These are phyloP conservation scores for Sebastes variabilis DNA, from an alignment of 2,797 vertebrate genomes.

Conservation along the genomic window DNA sequence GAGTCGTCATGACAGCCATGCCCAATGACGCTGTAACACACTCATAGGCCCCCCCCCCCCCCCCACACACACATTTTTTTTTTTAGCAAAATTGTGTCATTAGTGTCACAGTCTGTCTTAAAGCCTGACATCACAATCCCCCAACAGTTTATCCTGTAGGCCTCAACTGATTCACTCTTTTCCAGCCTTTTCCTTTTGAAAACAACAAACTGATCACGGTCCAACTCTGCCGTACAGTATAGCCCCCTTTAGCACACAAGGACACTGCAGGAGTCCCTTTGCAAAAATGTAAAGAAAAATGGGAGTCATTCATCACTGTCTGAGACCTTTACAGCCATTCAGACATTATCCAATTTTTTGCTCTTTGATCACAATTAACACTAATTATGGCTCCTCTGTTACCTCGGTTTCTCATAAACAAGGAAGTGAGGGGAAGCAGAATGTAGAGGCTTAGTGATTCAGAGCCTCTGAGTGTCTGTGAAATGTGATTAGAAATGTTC, in stretches of 20 bases:
- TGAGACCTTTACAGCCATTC: conserved; percentile 52
- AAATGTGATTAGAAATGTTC: conserved; percentile 49
- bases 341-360: conserved; percentile 57
- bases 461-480: conserved; percentile 28
- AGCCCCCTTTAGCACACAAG: neutral
- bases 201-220: neutral
- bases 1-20: no score
- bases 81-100: no score
- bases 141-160: neutral
- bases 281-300: conserved; percentile 32
- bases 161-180: neutral
- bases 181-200: neutral
- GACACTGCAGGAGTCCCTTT: conserved; percentile 13
- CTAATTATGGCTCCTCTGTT: conserved; percentile 51
- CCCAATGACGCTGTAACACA: no score
- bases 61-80: no score
- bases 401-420: conserved; percentile 48
- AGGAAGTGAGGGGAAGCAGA: conserved; percentile 21
- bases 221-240: neutral
- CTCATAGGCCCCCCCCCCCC: no score
- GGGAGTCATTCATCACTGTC: conserved; percentile 55
- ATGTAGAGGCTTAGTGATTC: conserved; percentile 13
- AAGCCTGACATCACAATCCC: neutral
- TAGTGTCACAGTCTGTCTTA: neutral
- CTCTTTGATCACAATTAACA: conserved; percentile 62